Evolutionary conservation across 35 echinoderm and acorn worm genomes (phyloP).

Genomic region (Lytechinus pictus): DNA sequence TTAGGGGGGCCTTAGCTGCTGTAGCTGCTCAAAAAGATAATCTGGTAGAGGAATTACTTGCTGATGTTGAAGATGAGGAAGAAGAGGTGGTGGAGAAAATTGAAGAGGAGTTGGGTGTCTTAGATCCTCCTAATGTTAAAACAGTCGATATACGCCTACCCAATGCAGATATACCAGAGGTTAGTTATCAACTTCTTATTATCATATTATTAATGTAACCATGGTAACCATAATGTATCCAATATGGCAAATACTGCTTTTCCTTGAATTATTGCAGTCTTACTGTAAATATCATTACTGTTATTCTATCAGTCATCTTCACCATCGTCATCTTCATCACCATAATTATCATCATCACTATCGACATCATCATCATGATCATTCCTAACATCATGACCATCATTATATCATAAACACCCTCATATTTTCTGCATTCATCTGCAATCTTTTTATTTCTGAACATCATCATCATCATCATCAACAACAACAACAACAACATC

Average conservation of each 20-base stretch:
- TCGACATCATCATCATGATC: neutral
- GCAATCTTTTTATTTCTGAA: no score
- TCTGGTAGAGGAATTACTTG: slow-evolving; percentile 26
- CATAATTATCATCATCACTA: neutral
- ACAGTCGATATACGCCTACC: neutral
- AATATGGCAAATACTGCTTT: neutral
- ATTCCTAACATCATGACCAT: no score
- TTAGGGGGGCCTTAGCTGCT: slow-evolving; percentile 32
- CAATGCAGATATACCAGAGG: neutral
- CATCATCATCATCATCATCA: no score
- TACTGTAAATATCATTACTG: no score
- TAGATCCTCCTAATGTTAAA: slow-evolving; percentile 36
- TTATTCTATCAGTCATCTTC: no score
- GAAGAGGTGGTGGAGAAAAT: neutral
- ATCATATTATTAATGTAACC: neutral
- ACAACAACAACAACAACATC: no score
- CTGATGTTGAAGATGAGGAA: slow-evolving; percentile 8
- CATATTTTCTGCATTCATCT: no score
- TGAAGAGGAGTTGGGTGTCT: slow-evolving; percentile 21
- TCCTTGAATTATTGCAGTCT: no score
- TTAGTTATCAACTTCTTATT: neutral
- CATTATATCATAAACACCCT: neutral
- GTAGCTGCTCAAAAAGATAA: slow-evolving; percentile 47
- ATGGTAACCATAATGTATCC: neutral
- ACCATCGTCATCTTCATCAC: neutral